These are phyloP conservation scores for Lumbricus terrestris DNA, from an alignment of 2,888 invertebrate genomes.

Conservation along the genomic window DNA sequence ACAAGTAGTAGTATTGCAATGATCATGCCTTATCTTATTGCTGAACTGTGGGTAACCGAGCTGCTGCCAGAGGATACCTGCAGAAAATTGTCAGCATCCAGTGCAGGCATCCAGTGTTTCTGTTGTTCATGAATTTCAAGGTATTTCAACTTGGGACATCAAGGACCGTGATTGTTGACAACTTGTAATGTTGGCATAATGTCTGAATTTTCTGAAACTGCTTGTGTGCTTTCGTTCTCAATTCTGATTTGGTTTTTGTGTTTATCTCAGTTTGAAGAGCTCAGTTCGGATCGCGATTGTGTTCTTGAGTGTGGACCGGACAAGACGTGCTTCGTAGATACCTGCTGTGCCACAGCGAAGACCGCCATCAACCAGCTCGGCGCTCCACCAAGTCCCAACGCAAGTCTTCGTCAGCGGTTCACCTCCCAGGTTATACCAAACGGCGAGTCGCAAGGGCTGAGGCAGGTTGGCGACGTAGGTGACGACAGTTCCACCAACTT, in stretches of 20 bases:
- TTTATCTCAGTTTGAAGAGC: conserved; percentile 36
- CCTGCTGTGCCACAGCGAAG: conserved; percentile 46
- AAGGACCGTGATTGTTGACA: neutral
- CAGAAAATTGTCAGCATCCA: neutral
- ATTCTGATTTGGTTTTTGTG: no score
- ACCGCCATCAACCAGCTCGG: neutral
- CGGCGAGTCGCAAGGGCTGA: neutral
- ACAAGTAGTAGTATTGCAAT: neutral
- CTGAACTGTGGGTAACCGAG: neutral
- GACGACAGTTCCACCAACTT: neutral
- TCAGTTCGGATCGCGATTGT: conserved; percentile 43
- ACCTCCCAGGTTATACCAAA: neutral
- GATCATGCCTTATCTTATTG: neutral
- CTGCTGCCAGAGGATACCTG: neutral
- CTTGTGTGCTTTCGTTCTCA: neutral
- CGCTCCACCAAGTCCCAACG: neutral
- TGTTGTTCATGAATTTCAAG: neutral
- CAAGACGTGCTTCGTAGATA: conserved; percentile 49
- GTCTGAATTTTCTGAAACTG: neutral
- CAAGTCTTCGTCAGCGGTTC: neutral
- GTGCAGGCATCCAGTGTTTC: neutral
- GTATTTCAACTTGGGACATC: neutral
- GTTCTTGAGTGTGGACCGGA: conserved; percentile 52
- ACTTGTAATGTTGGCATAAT: neutral
- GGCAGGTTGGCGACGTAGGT: neutral